Evolutionary conservation across 2,888 invertebrate species (phyloP).

Genomic region (Aporophyla lueneburgensis): DNA sequence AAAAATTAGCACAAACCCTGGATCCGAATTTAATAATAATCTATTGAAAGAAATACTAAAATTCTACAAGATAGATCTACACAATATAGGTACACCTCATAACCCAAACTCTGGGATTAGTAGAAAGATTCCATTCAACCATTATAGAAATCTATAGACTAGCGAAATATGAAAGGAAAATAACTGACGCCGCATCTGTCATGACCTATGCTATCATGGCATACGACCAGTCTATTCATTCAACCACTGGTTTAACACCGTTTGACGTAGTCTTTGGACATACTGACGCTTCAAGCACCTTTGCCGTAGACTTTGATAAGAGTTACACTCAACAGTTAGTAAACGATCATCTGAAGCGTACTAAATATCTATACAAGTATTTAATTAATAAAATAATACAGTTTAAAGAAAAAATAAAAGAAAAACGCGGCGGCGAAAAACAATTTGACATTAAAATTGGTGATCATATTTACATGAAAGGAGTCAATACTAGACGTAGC

Average conservation of each 20-base stretch:
- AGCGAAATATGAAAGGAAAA: too few species aligned
- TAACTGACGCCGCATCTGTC: too few species aligned
- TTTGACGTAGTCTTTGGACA: conserved; percentile 13
- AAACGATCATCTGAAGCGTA: background rate
- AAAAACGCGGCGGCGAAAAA: conserved; percentile 35
- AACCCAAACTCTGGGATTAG: too few species aligned
- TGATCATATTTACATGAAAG: conserved; percentile 2
- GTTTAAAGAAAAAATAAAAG: conserved; percentile 33
- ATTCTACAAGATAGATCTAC: background rate
- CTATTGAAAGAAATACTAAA: background rate
- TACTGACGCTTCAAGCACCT: background rate
- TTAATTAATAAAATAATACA: background rate
- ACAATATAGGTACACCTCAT: conserved; percentile 1
- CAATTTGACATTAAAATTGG: conserved; percentile 32
- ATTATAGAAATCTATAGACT: too few species aligned
- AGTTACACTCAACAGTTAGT: too few species aligned
- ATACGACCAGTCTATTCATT: background rate
- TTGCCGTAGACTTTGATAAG: too few species aligned
- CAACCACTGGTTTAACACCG: background rate
- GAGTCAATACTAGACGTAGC: conserved; percentile 9
- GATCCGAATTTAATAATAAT: background rate
- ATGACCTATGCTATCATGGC: background rate
- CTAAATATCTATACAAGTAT: conserved; percentile 9
- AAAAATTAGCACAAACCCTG: background rate
- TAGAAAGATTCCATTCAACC: too few species aligned